Base-by-base conservation (phyloP, 2,888 invertebrate genomes). In the Clusia tigrina region DNA sequence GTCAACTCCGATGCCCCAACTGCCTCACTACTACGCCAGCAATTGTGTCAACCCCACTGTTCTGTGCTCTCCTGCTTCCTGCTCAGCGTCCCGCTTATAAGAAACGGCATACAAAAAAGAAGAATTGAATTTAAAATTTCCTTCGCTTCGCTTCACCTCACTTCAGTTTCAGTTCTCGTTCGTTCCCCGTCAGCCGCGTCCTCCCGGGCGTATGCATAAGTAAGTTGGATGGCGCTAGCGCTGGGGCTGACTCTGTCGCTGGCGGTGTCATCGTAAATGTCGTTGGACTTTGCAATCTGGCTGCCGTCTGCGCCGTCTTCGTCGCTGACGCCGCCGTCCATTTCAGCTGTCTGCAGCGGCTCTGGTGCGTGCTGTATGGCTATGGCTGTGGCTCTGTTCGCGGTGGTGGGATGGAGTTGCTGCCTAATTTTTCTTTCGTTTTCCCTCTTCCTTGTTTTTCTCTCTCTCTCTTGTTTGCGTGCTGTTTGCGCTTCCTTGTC, bases 111-210 rank as follows among this genome's bases (percentile, higher is more conserved):
- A 32, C 12, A 18, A 37, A 54, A 54, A 54, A 54, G 5, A n/a
- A 26, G 26, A 61, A 64, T 64, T 61, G 51, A 64, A 59, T 65
- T 62, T 62, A 59, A 56, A 53, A 56, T 57, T 62, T 46, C 46
- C 51, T 56, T 26, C 53, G 42, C 26, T 52, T 22, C 23, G 38
- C 17, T 10, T 46, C 52, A 37, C 2, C 52, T 17, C 38, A 12
- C 32, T 32, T 6, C 32, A 32, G 32, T 32, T 32, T 32, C n/a
- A 52, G 37, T 53, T 42, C 15, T 6, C 42, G 42, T 17, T 15
- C 42, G 9, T 9, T 22, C 17, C 53, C 52, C 53, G 38, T 23
- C 53, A 37, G 22, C 53, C 59, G 15, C 42, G 12, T 5, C 9
- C n/a, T 32, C 42, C 42, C 15, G 6, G 32, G 32, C 32, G 6